These are phyloP conservation scores for Tetragonula clypearis DNA, from an alignment of 1,140 invertebrate species.

Conservation along the genomic window DNA sequence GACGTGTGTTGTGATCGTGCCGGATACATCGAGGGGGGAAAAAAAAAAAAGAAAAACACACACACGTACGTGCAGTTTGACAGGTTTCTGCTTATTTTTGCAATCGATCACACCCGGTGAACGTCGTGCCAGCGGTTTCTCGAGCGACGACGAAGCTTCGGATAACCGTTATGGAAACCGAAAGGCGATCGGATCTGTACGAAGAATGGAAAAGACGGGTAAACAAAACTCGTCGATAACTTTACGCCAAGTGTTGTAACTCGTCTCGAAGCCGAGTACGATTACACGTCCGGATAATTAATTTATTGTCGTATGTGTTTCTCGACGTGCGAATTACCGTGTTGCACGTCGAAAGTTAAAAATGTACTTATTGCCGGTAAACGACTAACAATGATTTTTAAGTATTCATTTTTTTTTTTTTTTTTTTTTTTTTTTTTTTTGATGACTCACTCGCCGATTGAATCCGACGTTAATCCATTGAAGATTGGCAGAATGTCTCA, in stretches of 20 bases:
- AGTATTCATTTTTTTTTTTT: not conserved
- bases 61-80: constrained; percentile 21
- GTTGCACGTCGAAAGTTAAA: not conserved
- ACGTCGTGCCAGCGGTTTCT: not conserved
- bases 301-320: not conserved
- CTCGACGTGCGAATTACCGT: not conserved
- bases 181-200: constrained; percentile 70
- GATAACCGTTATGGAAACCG: constrained; percentile 68
- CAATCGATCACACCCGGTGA: not conserved
- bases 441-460: not conserved
- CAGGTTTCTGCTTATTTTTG: constrained; percentile 28
- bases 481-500: too few species aligned
- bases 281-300: not conserved
- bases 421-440: too few species aligned
- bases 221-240: constrained; percentile 49
- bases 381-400: not conserved
- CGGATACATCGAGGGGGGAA: not conserved
- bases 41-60: constrained; percentile 5
- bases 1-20: constrained; percentile 25
- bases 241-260: constrained; percentile 30
- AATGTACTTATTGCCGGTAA: not conserved
- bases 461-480: not conserved
- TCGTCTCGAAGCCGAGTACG: not conserved
- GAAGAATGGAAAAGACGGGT: constrained; percentile 80
- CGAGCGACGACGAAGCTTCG: not conserved